Base-by-base conservation (phyloP, 2,797 vertebrate species). In the Spea hammondii region DNA sequence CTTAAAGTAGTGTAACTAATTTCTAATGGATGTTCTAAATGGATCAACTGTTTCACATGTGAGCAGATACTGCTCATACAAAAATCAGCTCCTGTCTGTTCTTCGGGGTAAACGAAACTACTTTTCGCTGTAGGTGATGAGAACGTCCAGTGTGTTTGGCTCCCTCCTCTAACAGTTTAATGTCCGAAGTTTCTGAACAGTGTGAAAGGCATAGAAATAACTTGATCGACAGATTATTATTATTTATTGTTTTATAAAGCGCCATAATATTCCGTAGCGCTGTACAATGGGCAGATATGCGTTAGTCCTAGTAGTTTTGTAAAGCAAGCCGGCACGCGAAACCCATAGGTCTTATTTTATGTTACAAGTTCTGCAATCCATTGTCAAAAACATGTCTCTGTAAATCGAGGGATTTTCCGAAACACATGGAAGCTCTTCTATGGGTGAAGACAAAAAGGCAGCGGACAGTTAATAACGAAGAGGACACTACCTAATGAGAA, bases 251-350 rank as follows among this genome's bases (percentile, higher is more conserved):
- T 32, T 32, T 32, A 32, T 32, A 32, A 32, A 32, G 32, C 32
- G 32, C 32, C 32, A 32, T 32, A 32, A 32, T 32, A 32, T 32
- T 32, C 32, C 32, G 32, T 32, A 32, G 17, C 17, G 17, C n/a
- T n/a, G n/a, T n/a, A n/a, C n/a, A n/a, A 10, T 68, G 64, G 64
- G 77, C 65, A 67, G 5, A 72, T 67, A 72, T 72, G n/a, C 65
- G 64, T 13, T 77, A 44, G 32, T 32, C 32, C 32, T 32, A 32
- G 1, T 5, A 60, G 76, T 68, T 64, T 32, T 70, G 73, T 77
- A 73, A 81, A 81, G 57, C n/a, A 77, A 14, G 10, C 79, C 77
- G 74, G 77, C 74, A 81, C 68, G 71, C 67, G 57, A 81, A 77
- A 81, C 70, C 65, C 62, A 49, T 51, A 60, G 57, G 74, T 69